Conservation (phyloP, 1,140 invertebrate genomes). For the Hycleus phaleratus region DNA sequence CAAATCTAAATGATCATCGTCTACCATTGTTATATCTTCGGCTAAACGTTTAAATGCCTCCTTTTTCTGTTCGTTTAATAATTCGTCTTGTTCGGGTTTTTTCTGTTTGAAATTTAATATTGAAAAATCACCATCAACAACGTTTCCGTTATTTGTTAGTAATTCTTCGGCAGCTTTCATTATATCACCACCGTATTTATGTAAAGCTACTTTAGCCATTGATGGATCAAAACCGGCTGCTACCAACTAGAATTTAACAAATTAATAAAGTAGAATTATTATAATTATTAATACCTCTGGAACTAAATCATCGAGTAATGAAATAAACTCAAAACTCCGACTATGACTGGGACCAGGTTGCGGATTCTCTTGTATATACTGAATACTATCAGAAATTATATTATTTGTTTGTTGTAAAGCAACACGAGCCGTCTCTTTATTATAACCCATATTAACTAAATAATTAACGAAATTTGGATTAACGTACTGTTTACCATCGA, state of each 20-base stretch:
- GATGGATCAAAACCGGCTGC: constrained; percentile 54
- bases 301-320: constrained; percentile 42
- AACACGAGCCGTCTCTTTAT: constrained; percentile 44
- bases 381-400: constrained; percentile 55
- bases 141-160: constrained; percentile 36
- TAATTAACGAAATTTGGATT: constrained; percentile 48
- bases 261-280: not conserved
- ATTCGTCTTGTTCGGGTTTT: not conserved
- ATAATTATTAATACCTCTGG: constrained; percentile 28
- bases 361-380: constrained; percentile 54
- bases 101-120: constrained; percentile 11
- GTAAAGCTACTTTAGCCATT: constrained; percentile 48
- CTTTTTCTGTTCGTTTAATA: constrained; percentile 37
- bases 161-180: constrained; percentile 51
- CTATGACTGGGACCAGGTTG: constrained; percentile 36
- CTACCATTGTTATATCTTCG: constrained; percentile 49
- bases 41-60: constrained; percentile 50
- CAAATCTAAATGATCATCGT: constrained; percentile 56
- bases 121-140: constrained; percentile 27
- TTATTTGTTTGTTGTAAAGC: constrained; percentile 61
- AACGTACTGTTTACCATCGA: constrained; percentile 46
- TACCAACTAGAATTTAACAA: constrained; percentile 38
- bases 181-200: constrained; percentile 47
- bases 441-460: constrained; percentile 60
- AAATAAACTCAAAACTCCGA: constrained; percentile 35